phyloP scores from a whole-genome alignment of 2,888 invertebrate genomes.

The Drosophila seclusa region DNA sequence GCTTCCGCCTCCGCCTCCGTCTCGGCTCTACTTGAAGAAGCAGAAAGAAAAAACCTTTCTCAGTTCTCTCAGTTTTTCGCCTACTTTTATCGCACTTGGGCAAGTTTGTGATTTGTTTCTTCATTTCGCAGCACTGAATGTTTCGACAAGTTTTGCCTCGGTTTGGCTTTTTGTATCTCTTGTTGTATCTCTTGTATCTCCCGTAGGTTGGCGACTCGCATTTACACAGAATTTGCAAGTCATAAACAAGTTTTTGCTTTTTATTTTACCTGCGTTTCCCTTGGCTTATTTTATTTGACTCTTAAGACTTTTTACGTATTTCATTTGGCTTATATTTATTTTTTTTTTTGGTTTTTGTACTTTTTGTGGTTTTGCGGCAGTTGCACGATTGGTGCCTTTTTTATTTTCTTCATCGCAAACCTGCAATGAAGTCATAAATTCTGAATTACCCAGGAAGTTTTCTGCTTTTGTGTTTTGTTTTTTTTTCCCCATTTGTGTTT shows the following conservation, averaged over 20 bases:
- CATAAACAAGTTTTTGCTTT: slow-evolving; percentile 81
- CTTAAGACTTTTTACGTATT: slow-evolving; percentile 29
- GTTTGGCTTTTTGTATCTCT: slow-evolving; percentile 18
- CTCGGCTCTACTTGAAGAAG: background rate
- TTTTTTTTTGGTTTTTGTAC: background rate
- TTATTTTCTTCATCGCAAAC: slow-evolving; percentile 25
- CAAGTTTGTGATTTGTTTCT: slow-evolving; percentile 58
- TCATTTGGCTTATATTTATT: slow-evolving; percentile 31
- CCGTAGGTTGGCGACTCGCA: slow-evolving; percentile 45
- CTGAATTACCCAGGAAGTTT: slow-evolving; percentile 60
- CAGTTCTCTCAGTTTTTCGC: slow-evolving; percentile 9
- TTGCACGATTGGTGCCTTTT: slow-evolving; percentile 53
- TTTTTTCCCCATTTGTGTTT: slow-evolving; percentile 14
- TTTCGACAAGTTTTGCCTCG: slow-evolving; percentile 58
- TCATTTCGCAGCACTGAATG: slow-evolving; percentile 32
- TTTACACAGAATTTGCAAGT: slow-evolving; percentile 77
- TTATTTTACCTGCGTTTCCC: slow-evolving; percentile 60
- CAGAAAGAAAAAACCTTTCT: background rate
- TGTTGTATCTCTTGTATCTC: slow-evolving; percentile 14
- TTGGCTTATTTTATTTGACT: slow-evolving; percentile 24
- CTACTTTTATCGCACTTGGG: slow-evolving; percentile 18
- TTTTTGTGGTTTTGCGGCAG: slow-evolving; percentile 29
- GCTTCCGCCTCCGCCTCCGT: background rate
- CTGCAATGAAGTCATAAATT: slow-evolving; percentile 74
- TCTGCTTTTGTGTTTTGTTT: slow-evolving; percentile 14